Base-by-base conservation (phyloP, 2,888 invertebrate genomes). In the Leptarthrus brevirostris region DNA sequence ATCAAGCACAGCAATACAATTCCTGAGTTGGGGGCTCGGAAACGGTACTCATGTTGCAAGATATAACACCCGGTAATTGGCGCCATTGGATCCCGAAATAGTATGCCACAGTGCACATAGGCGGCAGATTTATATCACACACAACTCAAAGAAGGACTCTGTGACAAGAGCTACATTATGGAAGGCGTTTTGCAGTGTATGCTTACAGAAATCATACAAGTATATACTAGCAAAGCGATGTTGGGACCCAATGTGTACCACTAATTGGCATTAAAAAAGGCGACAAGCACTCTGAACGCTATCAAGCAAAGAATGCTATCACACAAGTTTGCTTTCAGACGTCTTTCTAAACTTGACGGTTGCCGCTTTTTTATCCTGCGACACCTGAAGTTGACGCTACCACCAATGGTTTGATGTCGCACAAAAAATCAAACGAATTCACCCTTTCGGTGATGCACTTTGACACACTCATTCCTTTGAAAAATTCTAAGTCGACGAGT, bases 251-350 rank as follows among this genome's bases (percentile, higher is more conserved):
- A 22, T 44, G 44, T 72, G 34, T 64, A 36, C 44, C 85, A 87
- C 87, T 87, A 87, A 87, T 87, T 87, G 87, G 87, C 87, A 87
- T 87, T 87, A 85, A 87, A 86, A 87, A 87, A 87, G 87, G 87
- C 86, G 87, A 87, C 86, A 87, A 80, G 83, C 86, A 85, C 84
- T 82, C 86, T 61, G 58, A 26, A 53, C 70, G 56, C 52, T 56
- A 22, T 73, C 73, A 73, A 52, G 70, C 75, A 61, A 56, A 74
- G 26, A 52, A 69, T 30, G 49, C 8, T 49, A 34, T 49, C 47
- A 69, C 22, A 14, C 36, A 44, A 44, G 36, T 16, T 26, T 20
- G 18, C 61, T 66, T 49, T 36, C 40, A 34, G 4, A 30, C 52
- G 52, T 30, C 30, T 47, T 66, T 34, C 47, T 64, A 36, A 14